phyloP scores from a whole-genome alignment of 1,140 invertebrate genomes.

The Holcopasites calliopsidis region DNA sequence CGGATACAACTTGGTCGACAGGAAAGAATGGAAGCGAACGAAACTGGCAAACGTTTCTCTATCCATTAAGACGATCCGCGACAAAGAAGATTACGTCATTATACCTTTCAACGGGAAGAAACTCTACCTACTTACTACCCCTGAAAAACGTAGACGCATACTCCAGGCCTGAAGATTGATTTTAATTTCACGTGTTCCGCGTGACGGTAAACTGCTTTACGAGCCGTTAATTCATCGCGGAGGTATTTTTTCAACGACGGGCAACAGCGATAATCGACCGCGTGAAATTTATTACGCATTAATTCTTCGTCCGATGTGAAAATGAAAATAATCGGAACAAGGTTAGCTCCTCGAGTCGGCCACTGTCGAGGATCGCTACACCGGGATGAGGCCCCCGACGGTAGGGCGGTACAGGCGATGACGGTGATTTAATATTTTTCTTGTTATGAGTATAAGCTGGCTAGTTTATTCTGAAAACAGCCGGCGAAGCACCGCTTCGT shows the following conservation, averaged over 20 bases:
- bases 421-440: slow-evolving; percentile 78
- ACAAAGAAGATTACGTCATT: slow-evolving; percentile 30
- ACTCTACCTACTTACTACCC: not conserved
- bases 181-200: not conserved
- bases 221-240: not conserved
- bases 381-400: slow-evolving; percentile 45
- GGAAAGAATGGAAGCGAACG: not conserved
- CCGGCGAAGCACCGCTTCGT: slow-evolving; percentile 47
- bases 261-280: not conserved
- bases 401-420: slow-evolving; percentile 56
- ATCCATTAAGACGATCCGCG: slow-evolving; percentile 40
- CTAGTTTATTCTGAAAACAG: slow-evolving; percentile 77
- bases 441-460: slow-evolving; percentile 77
- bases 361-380: slow-evolving; percentile 27
- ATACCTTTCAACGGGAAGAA: not conserved
- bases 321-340: slow-evolving; percentile 29
- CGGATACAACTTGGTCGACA: no score
- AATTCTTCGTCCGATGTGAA: slow-evolving; percentile 15
- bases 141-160: not conserved
- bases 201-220: not conserved
- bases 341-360: slow-evolving; percentile 8
- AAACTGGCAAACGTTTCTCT: slow-evolving; percentile 18
- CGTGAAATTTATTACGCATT: slow-evolving; percentile 16
- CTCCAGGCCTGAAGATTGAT: not conserved
- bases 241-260: slow-evolving; percentile 4